A percentile compares a stretch with the other conserved stretches of the same genome.
phyloP scores from a whole-genome alignment of 2,797 vertebrate species.

The Pogoniulus pusillus region DNA sequence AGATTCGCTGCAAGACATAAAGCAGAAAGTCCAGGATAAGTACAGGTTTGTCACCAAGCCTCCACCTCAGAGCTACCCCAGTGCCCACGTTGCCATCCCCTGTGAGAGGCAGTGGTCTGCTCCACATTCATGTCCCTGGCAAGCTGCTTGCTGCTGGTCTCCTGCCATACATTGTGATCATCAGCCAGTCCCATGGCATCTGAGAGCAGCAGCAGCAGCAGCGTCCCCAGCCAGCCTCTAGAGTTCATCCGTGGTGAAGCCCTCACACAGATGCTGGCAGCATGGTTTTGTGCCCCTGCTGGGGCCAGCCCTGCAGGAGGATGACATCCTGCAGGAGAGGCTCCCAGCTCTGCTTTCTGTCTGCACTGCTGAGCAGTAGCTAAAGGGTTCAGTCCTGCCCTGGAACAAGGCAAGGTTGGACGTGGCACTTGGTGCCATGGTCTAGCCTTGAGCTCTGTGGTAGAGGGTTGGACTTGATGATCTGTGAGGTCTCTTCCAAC shows the following conservation, averaged over 20 bases:
- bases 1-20: slow-evolving; percentile 99
- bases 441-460: no score
- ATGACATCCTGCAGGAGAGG: background rate
- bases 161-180: background rate
- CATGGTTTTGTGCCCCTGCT: background rate
- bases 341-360: background rate
- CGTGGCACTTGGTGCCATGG: no score
- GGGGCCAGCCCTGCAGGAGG: background rate
- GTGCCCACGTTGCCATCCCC: background rate
- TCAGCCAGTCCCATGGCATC: background rate
- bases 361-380: background rate
- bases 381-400: fast-evolving
- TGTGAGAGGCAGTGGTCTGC: background rate
- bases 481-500: no score
- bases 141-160: slow-evolving; percentile 13
- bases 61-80: background rate
- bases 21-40: slow-evolving; percentile 99
- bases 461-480: no score
- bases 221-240: fast-evolving
- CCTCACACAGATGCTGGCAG: background rate
- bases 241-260: fast-evolving
- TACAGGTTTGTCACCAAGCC: slow-evolving; percentile 85
- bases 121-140: background rate
- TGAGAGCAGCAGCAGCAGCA: background rate
- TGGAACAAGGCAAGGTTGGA: no score